Base-by-base conservation (phyloP, 2,113 vertebrate genomes). In the Bufo gargarizans region DNA sequence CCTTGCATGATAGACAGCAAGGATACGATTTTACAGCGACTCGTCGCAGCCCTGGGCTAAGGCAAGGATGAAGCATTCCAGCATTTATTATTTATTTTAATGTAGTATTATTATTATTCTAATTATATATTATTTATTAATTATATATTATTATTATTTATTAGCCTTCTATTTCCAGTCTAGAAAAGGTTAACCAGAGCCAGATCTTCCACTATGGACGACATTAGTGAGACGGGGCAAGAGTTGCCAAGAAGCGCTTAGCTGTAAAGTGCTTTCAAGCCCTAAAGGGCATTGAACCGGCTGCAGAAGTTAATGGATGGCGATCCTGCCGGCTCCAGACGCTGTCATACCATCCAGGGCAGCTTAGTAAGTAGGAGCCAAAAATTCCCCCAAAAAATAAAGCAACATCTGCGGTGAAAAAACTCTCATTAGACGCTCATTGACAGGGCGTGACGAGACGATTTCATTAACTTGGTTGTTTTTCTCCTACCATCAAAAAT, bases 201-300 rank as follows among this genome's bases (percentile, higher is more conserved):
- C 59, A 82, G 65, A 50, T 59, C 49, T 49, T 65, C 56, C 12
- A 49, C 59, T 14, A 65, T 61, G 58, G 59, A 82, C n/a, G 59
- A 63, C 80, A 82, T 63, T 63, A 82, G 80, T 82, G 58, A 47
- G 80, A 82, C 22, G 59, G 80, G 59, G 80, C 80, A 65, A 47
- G 59, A 61, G 22, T 49, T 82, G 80, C 80, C 80, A 82, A 82
- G 80, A 82, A 82, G 80, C 65, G 59, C 59, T 49, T 63, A 49
- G 80, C 80, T 82, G 80, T 19, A 61, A 63, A 82, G 80, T 82
- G 58, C 58, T 63, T 82, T 82, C 80, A 82, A 65, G 80, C 59
- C 80, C 80, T 82, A 63, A 82, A 82, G 80, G 80, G 59, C 80
- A 82, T 63, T 47, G 80, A 63, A 65, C 58, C 59, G 80, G 80